phyloP scores from a whole-genome alignment of 2,888 invertebrate genomes.

The Petrolisthes cinctipes region DNA sequence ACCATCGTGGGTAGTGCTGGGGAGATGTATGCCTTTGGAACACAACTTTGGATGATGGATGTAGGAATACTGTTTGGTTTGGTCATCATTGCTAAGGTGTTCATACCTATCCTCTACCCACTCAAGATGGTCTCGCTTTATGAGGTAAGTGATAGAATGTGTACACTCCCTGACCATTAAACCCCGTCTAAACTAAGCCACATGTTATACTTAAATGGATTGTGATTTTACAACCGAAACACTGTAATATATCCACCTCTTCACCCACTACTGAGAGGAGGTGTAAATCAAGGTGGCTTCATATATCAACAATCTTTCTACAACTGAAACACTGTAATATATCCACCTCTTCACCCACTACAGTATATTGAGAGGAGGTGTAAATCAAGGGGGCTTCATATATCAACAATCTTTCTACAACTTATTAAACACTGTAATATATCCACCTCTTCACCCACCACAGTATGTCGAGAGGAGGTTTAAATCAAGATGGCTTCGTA shows the following conservation, averaged over 20 bases:
- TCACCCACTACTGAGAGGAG: no score
- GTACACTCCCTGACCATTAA: no score
- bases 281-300: no score
- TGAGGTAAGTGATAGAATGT: conserved; percentile 40
- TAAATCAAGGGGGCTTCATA: no score
- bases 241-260: background rate
- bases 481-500: conserved; percentile 50
- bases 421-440: no score
- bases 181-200: no score
- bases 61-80: conserved; percentile 80
- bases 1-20: conserved; percentile 91
- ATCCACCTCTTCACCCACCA: background rate
- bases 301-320: no score
- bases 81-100: conserved; percentile 57
- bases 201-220: no score
- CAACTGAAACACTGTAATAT: background rate
- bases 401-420: no score
- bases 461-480: conserved; percentile 62
- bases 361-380: no score
- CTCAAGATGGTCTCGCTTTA: conserved; percentile 60
- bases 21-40: conserved; percentile 90
- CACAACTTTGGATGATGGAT: conserved; percentile 88
- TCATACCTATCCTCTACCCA: conserved; percentile 63
- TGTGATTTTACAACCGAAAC: background rate
- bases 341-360: no score